Conservation (phyloP, 2,888 invertebrate species). For the Eupithecia insigniata region DNA sequence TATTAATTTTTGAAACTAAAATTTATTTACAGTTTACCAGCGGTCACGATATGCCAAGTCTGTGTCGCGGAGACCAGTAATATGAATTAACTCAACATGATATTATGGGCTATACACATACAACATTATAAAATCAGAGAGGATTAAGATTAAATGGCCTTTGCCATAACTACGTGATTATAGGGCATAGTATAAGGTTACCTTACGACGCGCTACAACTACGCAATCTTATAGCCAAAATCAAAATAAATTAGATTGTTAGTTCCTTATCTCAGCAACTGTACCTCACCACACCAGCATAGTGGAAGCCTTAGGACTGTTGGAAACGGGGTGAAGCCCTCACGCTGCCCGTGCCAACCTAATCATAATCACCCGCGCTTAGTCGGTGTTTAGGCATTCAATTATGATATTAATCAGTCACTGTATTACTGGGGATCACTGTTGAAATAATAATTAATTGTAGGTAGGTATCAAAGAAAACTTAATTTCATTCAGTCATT, state of each 20-base stretch:
- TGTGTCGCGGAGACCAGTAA: background rate
- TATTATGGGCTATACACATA: background rate
- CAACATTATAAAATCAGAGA: background rate
- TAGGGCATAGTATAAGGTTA: too few species aligned
- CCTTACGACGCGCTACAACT: too few species aligned
- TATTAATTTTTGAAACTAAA: too few species aligned
- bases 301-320: constrained; percentile 58
- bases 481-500: too few species aligned
- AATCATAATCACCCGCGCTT: constrained; percentile 33
- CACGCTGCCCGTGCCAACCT: constrained; percentile 44
- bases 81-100: too few species aligned
- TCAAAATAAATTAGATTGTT: background rate
- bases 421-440: background rate
- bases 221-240: too few species aligned
- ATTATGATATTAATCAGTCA: constrained; percentile 11
- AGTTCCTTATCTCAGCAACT: background rate
- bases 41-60: background rate
- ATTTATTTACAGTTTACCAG: too few species aligned
- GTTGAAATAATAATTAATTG: background rate
- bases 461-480: too few species aligned
- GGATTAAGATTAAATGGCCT: background rate
- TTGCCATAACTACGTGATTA: background rate
- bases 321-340: constrained; percentile 60
- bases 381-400: background rate
- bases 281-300: constrained; percentile 39